These are phyloP conservation scores for Myzus persicae DNA, from an alignment of 1,140 invertebrate species.

Conservation along the genomic window DNA sequence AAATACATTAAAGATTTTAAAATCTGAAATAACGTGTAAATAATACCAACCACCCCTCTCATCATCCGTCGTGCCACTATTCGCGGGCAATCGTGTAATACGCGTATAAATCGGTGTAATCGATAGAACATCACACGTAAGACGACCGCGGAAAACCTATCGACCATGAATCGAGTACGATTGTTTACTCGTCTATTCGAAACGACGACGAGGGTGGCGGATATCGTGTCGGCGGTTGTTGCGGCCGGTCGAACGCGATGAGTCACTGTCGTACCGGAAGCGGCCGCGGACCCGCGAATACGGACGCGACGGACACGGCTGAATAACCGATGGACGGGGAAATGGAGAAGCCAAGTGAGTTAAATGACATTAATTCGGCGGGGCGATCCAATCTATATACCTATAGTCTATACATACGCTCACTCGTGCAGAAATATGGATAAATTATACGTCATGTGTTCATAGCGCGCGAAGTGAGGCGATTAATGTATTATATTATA, in stretches of 20 bases:
- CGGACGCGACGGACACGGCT: background rate
- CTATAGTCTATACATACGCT: background rate
- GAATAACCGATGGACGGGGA: constrained; percentile 1
- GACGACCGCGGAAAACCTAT: background rate
- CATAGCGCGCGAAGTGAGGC: background rate
- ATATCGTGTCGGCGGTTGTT: background rate
- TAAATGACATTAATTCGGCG: background rate
- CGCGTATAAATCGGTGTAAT: background rate
- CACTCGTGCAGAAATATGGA: background rate
- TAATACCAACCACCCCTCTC: background rate
- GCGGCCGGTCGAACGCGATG: background rate
- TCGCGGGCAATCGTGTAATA: background rate
- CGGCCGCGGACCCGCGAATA: background rate
- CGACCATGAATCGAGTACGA: background rate
- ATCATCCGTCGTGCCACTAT: background rate
- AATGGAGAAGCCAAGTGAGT: constrained; percentile 49
- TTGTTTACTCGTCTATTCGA: background rate
- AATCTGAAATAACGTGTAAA: background rate
- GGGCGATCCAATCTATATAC: background rate
- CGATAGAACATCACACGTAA: background rate
- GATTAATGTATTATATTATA: background rate
- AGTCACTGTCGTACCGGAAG: constrained; percentile 1
- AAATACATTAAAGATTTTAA: background rate
- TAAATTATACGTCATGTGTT: background rate
- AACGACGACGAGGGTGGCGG: background rate